Conservation (phyloP, 2,888 invertebrate genomes). For the Drosophila ochracea region DNA sequence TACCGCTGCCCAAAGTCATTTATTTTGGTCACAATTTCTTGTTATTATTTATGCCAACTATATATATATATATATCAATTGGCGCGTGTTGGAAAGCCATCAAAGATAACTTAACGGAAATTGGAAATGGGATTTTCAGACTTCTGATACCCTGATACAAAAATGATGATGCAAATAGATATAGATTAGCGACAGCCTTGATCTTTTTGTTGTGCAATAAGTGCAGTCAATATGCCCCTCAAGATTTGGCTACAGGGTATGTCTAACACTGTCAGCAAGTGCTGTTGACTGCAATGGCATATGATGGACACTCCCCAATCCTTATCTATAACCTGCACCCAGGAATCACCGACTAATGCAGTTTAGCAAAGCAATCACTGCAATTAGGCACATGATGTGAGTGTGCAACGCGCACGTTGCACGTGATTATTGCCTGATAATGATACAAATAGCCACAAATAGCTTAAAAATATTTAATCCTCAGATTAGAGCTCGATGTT, state of each 20-base stretch:
- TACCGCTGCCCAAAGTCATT: neutral
- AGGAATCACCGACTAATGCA: conserved; percentile 22
- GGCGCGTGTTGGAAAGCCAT: neutral
- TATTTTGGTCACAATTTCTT: conserved; percentile 4
- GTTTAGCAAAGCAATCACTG: conserved; percentile 19
- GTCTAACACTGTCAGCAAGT: neutral
- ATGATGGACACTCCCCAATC: conserved; percentile 22
- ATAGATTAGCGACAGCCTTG: neutral
- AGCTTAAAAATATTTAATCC: neutral
- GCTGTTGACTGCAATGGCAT: neutral
- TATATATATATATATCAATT: neutral
- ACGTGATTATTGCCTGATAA: conserved; percentile 9
- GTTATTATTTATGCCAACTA: neutral
- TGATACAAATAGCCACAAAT: neutral
- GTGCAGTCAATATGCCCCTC: neutral
- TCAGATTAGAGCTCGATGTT: neutral
- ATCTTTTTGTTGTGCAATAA: neutral
- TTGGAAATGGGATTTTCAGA: neutral
- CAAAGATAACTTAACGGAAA: neutral
- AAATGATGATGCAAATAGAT: neutral
- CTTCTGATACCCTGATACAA: neutral
- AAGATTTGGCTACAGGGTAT: neutral
- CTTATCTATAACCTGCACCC: conserved; percentile 28
- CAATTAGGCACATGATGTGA: neutral
- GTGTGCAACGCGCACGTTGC: conserved; percentile 14